Evolutionary conservation across 2,888 invertebrate species (phyloP), one percentile per base, ranked within the genome.

Genomic region (Pinctada fucata): DNA sequence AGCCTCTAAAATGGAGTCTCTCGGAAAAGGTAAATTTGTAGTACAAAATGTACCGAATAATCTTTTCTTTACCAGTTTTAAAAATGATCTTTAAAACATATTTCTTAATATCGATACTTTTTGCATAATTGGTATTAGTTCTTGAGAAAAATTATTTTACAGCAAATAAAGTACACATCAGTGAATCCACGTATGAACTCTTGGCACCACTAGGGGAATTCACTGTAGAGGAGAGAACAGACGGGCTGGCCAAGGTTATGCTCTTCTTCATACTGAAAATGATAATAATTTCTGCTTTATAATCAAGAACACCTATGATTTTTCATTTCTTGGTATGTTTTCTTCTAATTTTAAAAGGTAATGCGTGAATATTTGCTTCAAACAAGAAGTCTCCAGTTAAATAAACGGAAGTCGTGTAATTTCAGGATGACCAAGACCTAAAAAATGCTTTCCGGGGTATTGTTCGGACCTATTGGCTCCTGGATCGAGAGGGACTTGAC

Each of bases 121-220:
- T n/a, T n/a, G n/a, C n/a, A n/a, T n/a, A n/a, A n/a, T n/a, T n/a
- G n/a, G n/a, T n/a, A n/a, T n/a, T n/a, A n/a, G n/a, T n/a, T n/a
- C n/a, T n/a, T n/a, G n/a, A n/a, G n/a, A n/a, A n/a, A n/a, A n/a
- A 3, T 68, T 63, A 31, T 48, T 58, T 84, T 84, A 1, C 82
- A 89, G 88, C 86, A 2, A 82, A 85, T 16, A 82, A 78, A n/a
- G 83, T 88, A 13, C 89, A 89, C 48, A 76, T 89, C 31, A 88
- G 88, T 52, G 72, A 84, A 65, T 76, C 83, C 1, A 86, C 87
- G 2, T 83, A 83, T 16, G 75, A 82, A 16, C 82, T 85, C 13
- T 75, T 89, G 6, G 76, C 82, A 6, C 78, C 82, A 13, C 72
- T 87, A 45, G 87, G 86, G 0, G 89, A 87, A 2, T 89, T 82